Conservation (phyloP, 2,797 vertebrate species). For the Jordanella pulchra region DNA sequence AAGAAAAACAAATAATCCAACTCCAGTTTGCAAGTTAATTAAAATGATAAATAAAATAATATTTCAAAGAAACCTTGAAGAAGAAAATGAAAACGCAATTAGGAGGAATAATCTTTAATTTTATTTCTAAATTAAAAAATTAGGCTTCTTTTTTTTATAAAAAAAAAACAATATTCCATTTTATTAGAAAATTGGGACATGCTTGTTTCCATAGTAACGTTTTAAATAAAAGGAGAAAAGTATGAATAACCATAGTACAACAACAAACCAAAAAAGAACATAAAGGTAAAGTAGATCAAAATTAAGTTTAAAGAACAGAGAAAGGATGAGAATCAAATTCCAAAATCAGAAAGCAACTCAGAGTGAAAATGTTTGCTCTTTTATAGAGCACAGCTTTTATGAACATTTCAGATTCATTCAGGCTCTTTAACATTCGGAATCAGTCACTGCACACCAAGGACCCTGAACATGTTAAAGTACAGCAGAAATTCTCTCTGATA, state of each 20-base stretch:
- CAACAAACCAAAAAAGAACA: slow-evolving; percentile 1
- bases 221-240: slow-evolving; percentile 1
- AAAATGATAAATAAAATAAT: too few relatives aligned
- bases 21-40: too few relatives aligned
- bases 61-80: too few relatives aligned
- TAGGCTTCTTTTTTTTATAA: too few relatives aligned
- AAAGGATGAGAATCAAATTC: not conserved
- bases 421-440: not conserved
- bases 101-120: too few relatives aligned
- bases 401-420: not conserved
- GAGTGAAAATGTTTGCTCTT: slow-evolving; percentile 8
- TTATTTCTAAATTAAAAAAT: too few relatives aligned
- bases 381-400: not conserved
- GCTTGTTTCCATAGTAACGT: not conserved
- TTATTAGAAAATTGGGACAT: too few relatives aligned
- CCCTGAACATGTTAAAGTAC: not conserved
- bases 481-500: not conserved
- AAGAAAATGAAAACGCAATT: too few relatives aligned
- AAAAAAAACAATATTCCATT: too few relatives aligned
- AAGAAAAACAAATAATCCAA: too few relatives aligned
- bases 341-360: not conserved
- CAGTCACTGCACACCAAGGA: not conserved
- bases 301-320: not conserved
- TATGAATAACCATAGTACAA: slow-evolving; percentile 19
- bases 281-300: not conserved